phyloP scores from a whole-genome alignment of 2,797 vertebrate species.

The Crossoptilon crossoptilon region DNA sequence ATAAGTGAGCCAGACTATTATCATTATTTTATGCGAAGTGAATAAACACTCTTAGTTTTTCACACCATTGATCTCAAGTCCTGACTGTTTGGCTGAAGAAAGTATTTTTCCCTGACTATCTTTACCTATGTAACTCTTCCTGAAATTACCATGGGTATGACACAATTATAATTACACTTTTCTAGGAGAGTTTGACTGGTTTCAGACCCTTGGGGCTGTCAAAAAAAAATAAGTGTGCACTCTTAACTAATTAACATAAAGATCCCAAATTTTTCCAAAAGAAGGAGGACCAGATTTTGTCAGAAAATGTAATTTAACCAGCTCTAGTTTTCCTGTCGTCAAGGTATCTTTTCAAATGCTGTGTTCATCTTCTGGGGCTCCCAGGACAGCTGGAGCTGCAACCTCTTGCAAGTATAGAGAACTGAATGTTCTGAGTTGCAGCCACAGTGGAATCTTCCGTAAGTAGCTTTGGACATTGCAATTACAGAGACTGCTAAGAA shows the following conservation, averaged over 20 bases:
- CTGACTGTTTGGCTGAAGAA: background rate
- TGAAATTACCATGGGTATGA: background rate
- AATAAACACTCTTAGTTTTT: background rate
- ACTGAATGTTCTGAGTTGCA: background rate
- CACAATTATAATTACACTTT: background rate
- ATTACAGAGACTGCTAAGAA: fast-evolving
- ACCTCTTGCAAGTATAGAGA: background rate
- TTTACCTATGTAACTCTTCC: background rate
- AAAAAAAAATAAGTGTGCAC: background rate
- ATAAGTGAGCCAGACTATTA: background rate
- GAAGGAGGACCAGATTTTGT: background rate
- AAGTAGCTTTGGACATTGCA: background rate
- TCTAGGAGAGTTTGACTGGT: background rate
- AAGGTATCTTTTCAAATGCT: background rate
- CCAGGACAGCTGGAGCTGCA: background rate
- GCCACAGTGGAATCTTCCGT: background rate
- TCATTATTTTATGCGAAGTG: background rate
- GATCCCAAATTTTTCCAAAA: background rate
- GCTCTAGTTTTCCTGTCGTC: background rate
- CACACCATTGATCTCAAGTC: background rate
- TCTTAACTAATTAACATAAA: constrained; percentile 11
- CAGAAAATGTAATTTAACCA: background rate
- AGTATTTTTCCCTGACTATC: background rate
- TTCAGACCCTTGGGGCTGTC: background rate
- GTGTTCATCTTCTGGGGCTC: background rate